These are phyloP conservation scores for Malurus leucopterus DNA, from an alignment of 2,797 vertebrate genomes.

Conservation along the genomic window DNA sequence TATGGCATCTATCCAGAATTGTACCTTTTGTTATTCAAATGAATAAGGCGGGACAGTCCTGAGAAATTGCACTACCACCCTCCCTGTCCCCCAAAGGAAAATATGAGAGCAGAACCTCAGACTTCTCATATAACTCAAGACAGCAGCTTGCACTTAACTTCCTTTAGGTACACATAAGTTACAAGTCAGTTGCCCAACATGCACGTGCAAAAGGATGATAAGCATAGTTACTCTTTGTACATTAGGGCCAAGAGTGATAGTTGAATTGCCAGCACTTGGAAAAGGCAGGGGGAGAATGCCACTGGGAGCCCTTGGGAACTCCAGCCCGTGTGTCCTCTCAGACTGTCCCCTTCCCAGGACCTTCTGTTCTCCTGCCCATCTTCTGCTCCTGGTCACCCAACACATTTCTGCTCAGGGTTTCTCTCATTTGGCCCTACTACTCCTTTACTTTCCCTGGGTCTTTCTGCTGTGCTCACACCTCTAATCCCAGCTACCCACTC, in stretches of 20 bases:
- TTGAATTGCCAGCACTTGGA: background rate
- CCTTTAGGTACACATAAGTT: background rate
- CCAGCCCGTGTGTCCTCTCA: background rate
- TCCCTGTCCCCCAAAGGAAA: background rate
- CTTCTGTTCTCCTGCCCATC: background rate
- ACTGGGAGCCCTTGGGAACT: background rate
- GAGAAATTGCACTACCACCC: background rate
- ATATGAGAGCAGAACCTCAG: background rate
- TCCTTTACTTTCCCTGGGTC: background rate
- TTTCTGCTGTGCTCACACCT: background rate
- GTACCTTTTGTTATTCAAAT: background rate
- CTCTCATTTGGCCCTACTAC: background rate
- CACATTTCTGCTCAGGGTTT: accelerated
- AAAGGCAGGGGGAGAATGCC: background rate
- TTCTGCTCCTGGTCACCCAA: background rate
- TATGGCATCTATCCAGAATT: background rate
- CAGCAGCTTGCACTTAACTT: background rate
- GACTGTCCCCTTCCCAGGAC: background rate
- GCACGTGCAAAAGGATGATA: background rate
- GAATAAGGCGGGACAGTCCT: background rate
- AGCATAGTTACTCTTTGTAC: background rate
- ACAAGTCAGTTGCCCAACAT: background rate
- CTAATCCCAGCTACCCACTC: background rate
- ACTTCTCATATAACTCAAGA: background rate
- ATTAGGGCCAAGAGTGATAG: background rate